Evolutionary conservation across 1,140 invertebrate species (phyloP).

Genomic region (Lasioglossum baleicum): DNA sequence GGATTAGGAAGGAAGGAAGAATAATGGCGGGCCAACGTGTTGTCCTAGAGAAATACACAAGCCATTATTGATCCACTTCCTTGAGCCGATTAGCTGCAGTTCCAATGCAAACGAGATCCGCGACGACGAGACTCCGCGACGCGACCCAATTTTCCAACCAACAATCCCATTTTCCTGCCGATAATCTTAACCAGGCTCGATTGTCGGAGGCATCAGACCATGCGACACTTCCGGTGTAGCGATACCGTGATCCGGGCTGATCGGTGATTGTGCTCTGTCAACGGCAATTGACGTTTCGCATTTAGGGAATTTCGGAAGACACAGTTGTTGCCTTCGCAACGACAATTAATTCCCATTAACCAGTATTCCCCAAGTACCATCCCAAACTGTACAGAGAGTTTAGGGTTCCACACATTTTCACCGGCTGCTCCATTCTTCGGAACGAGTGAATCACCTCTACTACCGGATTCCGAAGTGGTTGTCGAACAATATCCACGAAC

Average conservation of each 20-base stretch:
- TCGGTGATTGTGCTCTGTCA: no score
- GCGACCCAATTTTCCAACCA: not conserved
- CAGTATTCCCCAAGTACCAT: no score
- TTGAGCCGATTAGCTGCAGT: constrained; percentile 8
- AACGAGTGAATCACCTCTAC: not conserved
- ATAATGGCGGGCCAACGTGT: not conserved
- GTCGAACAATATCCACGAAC: constrained; percentile 17
- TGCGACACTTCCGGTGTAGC: no score
- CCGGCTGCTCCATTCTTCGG: not conserved
- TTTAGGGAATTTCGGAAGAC: no score
- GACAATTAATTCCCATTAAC: no score
- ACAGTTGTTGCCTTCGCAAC: no score
- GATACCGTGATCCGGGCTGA: no score
- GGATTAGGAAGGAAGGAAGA: not conserved
- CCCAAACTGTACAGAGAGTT: not conserved
- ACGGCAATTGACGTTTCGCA: no score
- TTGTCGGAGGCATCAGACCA: not conserved
- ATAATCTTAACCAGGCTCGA: not conserved
- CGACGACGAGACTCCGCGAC: not conserved
- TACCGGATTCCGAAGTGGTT: not conserved
- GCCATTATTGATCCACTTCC: not conserved
- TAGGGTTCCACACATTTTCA: constrained; percentile 12
- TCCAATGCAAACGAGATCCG: not conserved
- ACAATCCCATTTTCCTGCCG: not conserved
- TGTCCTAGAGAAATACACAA: not conserved